Percentiles rank a stretch among this genome's conserved stretches.
phyloP scores from a whole-genome alignment of 2,797 vertebrate genomes.

The Diplodus puntazzo region DNA sequence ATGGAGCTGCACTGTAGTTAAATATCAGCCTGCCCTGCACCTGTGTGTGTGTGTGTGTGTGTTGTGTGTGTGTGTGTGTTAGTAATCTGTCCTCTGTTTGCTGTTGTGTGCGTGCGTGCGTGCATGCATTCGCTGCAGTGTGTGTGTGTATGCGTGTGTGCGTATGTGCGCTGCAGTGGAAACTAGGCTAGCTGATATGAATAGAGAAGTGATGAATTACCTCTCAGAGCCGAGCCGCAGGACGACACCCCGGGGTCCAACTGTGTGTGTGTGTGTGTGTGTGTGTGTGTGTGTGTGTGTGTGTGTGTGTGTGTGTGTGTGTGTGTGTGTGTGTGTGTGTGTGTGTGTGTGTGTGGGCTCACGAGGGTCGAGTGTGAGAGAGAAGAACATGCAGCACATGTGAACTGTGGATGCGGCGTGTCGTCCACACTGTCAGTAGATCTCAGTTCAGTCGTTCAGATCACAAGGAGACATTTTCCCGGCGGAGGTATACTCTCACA shows the following conservation, averaged over 20 bases:
- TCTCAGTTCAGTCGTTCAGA: background rate
- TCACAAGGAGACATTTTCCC: background rate
- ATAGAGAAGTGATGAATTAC: conserved; percentile 78
- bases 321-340: background rate
- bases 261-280: conserved; percentile 7
- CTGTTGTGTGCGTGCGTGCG: background rate
- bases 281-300: background rate
- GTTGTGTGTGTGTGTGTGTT: conserved; percentile 13
- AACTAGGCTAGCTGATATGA: conserved; percentile 74
- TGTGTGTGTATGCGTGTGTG: conserved; percentile 27
- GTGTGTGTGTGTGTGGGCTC: conserved; percentile 3
- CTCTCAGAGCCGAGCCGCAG: conserved; percentile 62
- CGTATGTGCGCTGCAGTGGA: conserved; percentile 42
- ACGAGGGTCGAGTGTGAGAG: background rate
- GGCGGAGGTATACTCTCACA: background rate
- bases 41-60: no score
- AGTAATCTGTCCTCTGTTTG: conserved; percentile 1
- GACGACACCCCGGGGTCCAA: conserved; percentile 62
- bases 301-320: no score
- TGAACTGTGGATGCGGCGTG: background rate
- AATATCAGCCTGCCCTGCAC: conserved; percentile 61
- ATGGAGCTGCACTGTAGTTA: conserved; percentile 66
- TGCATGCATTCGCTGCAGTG: background rate
- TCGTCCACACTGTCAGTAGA: background rate
- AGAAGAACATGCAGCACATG: background rate